A percentile compares a stretch with the other conserved stretches of the same genome.
Conservation (phyloP, 53 echinoderm and acorn worm genomes). For the Mesocentrotus franciscanus region DNA sequence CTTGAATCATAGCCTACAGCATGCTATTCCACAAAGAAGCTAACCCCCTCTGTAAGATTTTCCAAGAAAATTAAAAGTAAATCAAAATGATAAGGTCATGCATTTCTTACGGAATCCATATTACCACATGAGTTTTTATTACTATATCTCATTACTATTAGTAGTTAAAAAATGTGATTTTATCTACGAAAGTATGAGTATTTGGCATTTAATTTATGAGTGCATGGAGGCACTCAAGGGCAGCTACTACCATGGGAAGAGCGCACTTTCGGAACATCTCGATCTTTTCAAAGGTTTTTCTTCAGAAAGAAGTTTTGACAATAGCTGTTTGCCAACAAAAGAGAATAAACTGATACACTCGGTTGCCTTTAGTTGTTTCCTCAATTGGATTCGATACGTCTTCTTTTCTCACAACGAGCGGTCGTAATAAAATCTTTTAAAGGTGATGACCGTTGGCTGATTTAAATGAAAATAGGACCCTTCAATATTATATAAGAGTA, state of each 20-base stretch:
- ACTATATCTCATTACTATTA: background rate
- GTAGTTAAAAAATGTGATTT: background rate
- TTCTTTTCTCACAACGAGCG: slow-evolving; percentile 24
- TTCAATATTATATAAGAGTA: background rate
- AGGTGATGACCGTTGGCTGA: background rate
- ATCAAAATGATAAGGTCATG: background rate
- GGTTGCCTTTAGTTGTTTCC: slow-evolving; percentile 59
- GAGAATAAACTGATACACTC: slow-evolving; percentile 61
- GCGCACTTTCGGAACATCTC: slow-evolving; percentile 47
- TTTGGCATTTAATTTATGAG: background rate
- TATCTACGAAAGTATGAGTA: background rate
- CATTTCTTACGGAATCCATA: background rate
- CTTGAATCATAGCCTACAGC: slow-evolving; percentile 46
- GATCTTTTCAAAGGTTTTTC: slow-evolving; percentile 18
- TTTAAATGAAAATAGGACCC: background rate
- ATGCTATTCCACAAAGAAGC: background rate
- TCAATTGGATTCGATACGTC: slow-evolving; percentile 40
- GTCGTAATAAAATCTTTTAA: background rate
- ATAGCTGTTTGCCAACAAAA: slow-evolving; percentile 66
- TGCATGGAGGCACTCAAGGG: background rate
- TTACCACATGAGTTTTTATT: background rate
- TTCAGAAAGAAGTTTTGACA: slow-evolving; percentile 43
- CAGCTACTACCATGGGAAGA: slow-evolving; percentile 13
- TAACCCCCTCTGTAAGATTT: slow-evolving; percentile 36
- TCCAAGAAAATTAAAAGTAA: background rate